Evolutionary conservation across 2,797 vertebrate genomes (phyloP).

Genomic region (Gymnoscopelus microlampas): DNA sequence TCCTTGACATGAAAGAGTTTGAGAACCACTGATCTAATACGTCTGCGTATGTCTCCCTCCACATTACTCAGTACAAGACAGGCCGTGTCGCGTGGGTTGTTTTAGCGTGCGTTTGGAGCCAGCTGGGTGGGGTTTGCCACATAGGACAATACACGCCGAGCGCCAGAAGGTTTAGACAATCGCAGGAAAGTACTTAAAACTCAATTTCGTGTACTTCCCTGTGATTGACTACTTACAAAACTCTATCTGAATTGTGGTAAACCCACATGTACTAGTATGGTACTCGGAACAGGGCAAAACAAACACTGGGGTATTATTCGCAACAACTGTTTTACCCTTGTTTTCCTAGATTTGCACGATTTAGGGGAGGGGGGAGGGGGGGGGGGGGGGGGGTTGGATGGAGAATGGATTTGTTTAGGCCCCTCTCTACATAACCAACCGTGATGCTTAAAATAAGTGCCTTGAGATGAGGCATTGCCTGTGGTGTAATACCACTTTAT

Average conservation of each 20-base stretch:
- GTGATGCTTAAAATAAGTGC: constrained; percentile 20
- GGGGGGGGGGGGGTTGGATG: neutral
- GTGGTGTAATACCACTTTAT: constrained; percentile 29
- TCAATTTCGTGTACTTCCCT: neutral
- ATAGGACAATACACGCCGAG: neutral
- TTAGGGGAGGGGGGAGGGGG: neutral
- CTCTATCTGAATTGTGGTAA: neutral
- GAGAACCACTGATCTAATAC: no score
- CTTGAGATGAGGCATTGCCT: constrained; percentile 23
- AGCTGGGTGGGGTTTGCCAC: neutral
- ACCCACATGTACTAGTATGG: neutral
- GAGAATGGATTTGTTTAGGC: neutral
- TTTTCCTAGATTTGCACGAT: neutral
- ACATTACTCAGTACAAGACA: neutral
- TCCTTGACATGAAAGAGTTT: no score
- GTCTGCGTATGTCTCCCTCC: neutral
- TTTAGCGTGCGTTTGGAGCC: neutral
- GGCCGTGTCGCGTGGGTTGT: neutral
- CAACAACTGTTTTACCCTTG: neutral
- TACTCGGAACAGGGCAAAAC: neutral
- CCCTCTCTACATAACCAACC: neutral
- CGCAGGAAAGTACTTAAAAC: neutral
- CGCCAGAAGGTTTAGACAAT: neutral
- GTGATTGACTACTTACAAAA: no score
- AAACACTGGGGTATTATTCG: neutral